Base-by-base conservation (phyloP, 2,113 vertebrate genomes). In the Aphyosemion australe region DNA sequence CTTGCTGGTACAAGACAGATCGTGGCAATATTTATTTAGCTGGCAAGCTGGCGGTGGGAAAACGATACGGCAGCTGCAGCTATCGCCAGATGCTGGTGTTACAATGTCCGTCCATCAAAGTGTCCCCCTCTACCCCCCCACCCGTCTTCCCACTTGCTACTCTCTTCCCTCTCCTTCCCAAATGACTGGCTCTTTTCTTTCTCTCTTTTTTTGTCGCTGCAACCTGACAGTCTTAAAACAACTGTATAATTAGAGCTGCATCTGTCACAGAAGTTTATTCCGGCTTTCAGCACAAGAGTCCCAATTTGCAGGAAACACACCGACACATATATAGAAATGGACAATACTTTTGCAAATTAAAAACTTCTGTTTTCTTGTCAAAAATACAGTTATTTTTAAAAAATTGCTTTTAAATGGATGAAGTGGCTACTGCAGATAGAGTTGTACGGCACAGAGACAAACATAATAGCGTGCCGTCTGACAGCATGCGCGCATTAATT, bases 151-250 rank as follows among this genome's bases (percentile, higher is more conserved):
- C 54, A 42, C 80, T 67, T 76, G 48, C 73, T 73, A 72, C 73
- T 59, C 76, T 82, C 79, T 78, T 86, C 72, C 76, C 80, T 75
- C 75, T 72, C 75, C 76, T 84, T 75, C 82, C 80, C 80, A 86
- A 87, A 85, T 80, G 87, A 84, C 84, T 87, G 86, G 84, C 87
- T 92, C 90, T 85, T 86, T 88, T 86, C 85, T 85, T 83, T 73
- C 6, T 37, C 9, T 37, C 85, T 87, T 88, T 86, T 83, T 73
- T 37, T 37, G 6, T 37, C 9, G 0, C 86, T 79, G 88, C 85
- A 91, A 90, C 88, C 90, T 89, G 91, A 92, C 90, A 92, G 90
- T 82, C 88, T 92, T 93, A 91, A 92, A 92, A 94, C 89, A 93
- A 92, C 91, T 92, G 92, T 90, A 92, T 93, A 93, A 93, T 94